Evolutionary conservation across 1,140 invertebrate species (phyloP).

Genomic region (Phymorhynchus buccinoides): DNA sequence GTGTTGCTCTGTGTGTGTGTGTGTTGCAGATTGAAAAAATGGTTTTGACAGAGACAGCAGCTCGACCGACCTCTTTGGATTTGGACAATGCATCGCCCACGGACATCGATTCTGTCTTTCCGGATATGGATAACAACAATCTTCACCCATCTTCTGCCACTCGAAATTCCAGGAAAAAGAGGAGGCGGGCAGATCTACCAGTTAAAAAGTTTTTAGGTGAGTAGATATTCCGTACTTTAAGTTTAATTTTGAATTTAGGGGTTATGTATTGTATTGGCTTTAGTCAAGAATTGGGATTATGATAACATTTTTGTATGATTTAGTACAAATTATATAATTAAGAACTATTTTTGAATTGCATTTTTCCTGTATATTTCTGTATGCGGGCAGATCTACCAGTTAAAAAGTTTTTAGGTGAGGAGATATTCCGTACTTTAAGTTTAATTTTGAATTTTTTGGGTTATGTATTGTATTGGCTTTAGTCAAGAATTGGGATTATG

Average conservation of each 20-base stretch:
- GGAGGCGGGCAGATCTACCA: constrained; percentile 62
- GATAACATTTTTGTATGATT: too few species aligned
- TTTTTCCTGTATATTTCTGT: too few species aligned
- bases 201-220: constrained; percentile 69
- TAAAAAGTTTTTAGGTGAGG: constrained; percentile 69
- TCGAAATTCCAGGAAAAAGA: constrained; percentile 63
- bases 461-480: too few species aligned
- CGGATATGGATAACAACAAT: constrained; percentile 58
- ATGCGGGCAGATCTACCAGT: constrained; percentile 63
- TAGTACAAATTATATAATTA: too few species aligned
- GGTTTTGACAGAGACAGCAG: constrained; percentile 51
- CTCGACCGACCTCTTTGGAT: constrained; percentile 62
- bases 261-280: too few species aligned
- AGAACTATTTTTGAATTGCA: too few species aligned
- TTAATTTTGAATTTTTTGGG: too few species aligned
- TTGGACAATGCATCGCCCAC: constrained; percentile 62
- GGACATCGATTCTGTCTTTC: constrained; percentile 63
- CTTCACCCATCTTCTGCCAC: constrained; percentile 45
- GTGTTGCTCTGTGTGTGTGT: background rate
- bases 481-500: too few species aligned
- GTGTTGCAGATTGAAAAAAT: constrained; percentile 61
- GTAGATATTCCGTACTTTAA: background rate
- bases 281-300: too few species aligned
- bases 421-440: background rate
- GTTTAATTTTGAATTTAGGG: too few species aligned